Conservation (phyloP, 2,888 invertebrate genomes). For the Parnassius mnemosyne region DNA sequence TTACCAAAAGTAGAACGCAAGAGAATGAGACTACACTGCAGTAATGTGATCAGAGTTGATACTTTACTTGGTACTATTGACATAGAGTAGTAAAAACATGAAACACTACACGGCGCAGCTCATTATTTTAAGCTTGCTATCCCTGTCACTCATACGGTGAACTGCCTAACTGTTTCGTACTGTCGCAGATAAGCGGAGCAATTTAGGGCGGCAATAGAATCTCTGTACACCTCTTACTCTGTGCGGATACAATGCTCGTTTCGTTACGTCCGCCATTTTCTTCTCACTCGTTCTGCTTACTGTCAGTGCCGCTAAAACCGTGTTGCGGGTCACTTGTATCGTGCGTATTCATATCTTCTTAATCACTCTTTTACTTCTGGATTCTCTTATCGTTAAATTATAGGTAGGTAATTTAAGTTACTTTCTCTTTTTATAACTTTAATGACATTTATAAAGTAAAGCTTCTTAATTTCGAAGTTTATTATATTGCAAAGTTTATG, state of each 20-base stretch:
- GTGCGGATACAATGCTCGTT: conserved; percentile 48
- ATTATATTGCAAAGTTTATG: not conserved
- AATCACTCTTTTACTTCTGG: conserved; percentile 62
- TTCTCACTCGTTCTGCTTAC: conserved; percentile 70
- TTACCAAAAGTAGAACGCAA: conserved; percentile 63
- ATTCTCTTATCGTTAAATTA: conserved; percentile 42
- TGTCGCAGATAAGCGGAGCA: conserved; percentile 27
- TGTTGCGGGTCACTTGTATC: conserved; percentile 51
- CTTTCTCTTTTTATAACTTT: conserved; percentile 5
- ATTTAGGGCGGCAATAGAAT: conserved; percentile 31
- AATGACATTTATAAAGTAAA: not conserved
- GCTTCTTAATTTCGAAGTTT: not conserved
- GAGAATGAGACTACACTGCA: conserved; percentile 58
- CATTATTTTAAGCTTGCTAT: conserved; percentile 26
- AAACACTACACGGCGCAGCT: conserved; percentile 34
- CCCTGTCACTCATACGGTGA: conserved; percentile 35
- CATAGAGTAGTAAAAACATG: conserved; percentile 50
- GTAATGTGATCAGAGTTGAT: conserved; percentile 48
- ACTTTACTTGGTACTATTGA: conserved; percentile 37
- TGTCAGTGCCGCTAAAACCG: conserved; percentile 62
- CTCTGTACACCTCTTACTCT: conserved; percentile 45
- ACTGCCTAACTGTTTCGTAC: conserved; percentile 37
- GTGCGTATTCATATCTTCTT: conserved; percentile 56
- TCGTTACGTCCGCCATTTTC: conserved; percentile 69
- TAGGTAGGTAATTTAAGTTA: conserved; percentile 42